A percentile compares a stretch with the other conserved stretches of the same genome.
Evolutionary conservation across 2,113 vertebrate genomes (phyloP).

Genomic region (Myodes glareolus): DNA sequence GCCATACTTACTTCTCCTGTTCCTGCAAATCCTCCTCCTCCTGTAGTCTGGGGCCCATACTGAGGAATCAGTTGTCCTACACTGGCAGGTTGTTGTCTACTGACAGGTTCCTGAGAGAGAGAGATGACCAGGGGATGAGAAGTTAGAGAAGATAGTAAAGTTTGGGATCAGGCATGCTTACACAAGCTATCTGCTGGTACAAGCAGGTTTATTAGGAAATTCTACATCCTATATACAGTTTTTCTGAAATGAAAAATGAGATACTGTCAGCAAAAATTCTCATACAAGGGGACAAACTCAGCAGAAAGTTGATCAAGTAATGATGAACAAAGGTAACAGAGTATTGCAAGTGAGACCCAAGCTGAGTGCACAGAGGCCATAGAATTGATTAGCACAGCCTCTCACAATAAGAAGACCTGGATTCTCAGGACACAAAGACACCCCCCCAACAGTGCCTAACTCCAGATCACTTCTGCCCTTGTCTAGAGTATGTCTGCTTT

Average conservation of each 20-base stretch:
- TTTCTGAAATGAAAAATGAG: rapidly evolving
- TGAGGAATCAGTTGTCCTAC: too few relatives aligned
- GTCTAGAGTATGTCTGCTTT: neutral
- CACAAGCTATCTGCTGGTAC: neutral
- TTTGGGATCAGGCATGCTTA: rapidly evolving
- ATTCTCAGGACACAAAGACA: neutral
- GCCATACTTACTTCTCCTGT: too few relatives aligned
- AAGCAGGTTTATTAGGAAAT: too few relatives aligned
- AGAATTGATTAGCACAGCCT: neutral
- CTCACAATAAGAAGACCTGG: rapidly evolving
- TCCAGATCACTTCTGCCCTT: neutral
- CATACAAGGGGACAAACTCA: neutral
- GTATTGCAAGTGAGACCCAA: neutral
- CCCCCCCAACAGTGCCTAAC: rapidly evolving
- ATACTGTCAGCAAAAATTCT: neutral
- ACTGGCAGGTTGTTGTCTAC: rapidly evolving
- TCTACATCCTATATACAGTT: neutral
- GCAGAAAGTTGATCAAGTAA: too few relatives aligned
- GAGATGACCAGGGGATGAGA: too few relatives aligned
- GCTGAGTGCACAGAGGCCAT: neutral
- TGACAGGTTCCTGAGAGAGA: too few relatives aligned
- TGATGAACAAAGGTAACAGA: too few relatives aligned
- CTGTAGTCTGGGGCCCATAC: too few relatives aligned
- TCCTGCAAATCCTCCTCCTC: too few relatives aligned
- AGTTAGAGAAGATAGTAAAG: neutral